Percentiles rank a stretch among this genome's conserved stretches.
These are phyloP conservation scores for Idaea dimidiata DNA, from an alignment of 2,888 invertebrate genomes.

Conservation along the genomic window DNA sequence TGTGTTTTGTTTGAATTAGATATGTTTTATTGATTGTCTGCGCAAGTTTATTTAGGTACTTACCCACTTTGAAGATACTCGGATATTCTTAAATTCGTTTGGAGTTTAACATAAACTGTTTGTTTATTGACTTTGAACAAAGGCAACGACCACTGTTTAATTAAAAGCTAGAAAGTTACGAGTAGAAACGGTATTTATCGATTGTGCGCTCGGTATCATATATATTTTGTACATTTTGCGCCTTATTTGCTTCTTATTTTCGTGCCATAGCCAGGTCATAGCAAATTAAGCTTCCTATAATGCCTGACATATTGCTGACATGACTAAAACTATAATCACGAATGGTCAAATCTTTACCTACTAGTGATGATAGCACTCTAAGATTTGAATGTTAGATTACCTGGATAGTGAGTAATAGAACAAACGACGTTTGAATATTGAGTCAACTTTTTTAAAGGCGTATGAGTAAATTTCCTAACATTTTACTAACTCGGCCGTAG, in stretches of 20 bases:
- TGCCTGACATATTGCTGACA: too few species aligned
- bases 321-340: conserved; percentile 12
- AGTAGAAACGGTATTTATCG: conserved; percentile 7
- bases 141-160: neutral
- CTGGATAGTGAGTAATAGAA: too few species aligned
- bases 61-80: neutral
- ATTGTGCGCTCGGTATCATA: neutral
- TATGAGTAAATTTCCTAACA: too few species aligned
- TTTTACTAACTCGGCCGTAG: too few species aligned
- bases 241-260: neutral
- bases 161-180: conserved; percentile 16
- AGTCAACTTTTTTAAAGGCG: too few species aligned
- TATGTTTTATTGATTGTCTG: neutral
- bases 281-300: conserved; percentile 7
- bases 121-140: neutral
- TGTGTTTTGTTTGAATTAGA: neutral
- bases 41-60: neutral
- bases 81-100: neutral
- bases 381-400: too few species aligned
- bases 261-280: neutral
- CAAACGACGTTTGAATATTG: too few species aligned
- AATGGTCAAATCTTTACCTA: neutral
- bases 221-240: neutral
- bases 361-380: neutral
- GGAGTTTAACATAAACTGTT: neutral